Base-by-base conservation (phyloP, 2,888 invertebrate species). In the Lomographa bimaculata region DNA sequence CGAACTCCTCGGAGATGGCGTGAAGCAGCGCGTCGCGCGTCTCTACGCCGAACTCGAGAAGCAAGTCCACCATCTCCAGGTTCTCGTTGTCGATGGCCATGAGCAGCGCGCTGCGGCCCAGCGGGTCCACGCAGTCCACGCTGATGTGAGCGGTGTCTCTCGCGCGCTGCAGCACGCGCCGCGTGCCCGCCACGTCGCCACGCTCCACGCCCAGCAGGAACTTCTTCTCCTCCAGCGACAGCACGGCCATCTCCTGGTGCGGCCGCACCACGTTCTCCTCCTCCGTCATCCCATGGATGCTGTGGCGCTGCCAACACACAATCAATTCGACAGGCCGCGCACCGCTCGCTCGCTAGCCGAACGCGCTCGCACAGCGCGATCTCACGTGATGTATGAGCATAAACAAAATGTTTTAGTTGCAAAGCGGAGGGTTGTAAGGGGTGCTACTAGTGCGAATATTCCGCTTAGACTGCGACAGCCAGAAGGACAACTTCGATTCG, bases 61-160 rank as follows among this genome's bases (percentile, higher is more conserved):
- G 90, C 58, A 97, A 89, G 74, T 96, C 96, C 28, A 97, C 96
- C 97, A 97, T 97, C 89, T 99, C 98, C 64, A 98, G 91, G 86
- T 99, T 99, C 91, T 99, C 99, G 90, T 98, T 98, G 90, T 99
- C 99, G 67, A 99, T 99, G 62, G 98, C 98, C 95, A 99, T 98
- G 52, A 98, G 92, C 26, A 99, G 92, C 1, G 98, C 98, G 41
- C 97, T 97, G 62, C 99, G 92, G 9, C 98, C 99, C 61, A 99
- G 90, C 1, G 98, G 98, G 90, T 99, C 99, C 50, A 98, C 96
- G 86, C 98, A 98, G 90, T 99, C 98, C 75, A 98, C 95, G 91
- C 98, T 97, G 74, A 96, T 94, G 83, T 94, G 93, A 0, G 92
- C 93, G 9, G 93, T 93, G 71, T 95, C 94, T 46, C 93, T 92